A percentile compares a stretch with the other conserved stretches of the same genome.
Conservation (phyloP, 1,140 invertebrate genomes). For the Paralvinella palmiformis region DNA sequence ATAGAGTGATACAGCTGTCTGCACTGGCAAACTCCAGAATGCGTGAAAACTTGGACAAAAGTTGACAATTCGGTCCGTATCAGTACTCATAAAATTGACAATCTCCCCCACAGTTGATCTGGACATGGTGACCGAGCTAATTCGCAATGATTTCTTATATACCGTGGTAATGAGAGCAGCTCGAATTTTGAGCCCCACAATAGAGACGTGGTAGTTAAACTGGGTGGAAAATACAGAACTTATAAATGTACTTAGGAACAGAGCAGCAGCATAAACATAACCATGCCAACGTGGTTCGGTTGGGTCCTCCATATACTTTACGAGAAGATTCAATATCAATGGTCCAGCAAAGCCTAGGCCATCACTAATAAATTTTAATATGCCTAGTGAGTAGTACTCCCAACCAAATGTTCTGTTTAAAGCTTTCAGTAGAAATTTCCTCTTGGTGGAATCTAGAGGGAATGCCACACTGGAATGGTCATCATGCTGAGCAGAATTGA, state of each 20-base stretch:
- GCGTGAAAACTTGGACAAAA: conserved; percentile 93
- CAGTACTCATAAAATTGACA: conserved; percentile 94
- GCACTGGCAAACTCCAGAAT: conserved; percentile 92
- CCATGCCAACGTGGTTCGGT: conserved; percentile 61
- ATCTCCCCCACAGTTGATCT: conserved; percentile 76
- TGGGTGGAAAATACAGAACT: conserved; percentile 75
- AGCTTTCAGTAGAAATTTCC: conserved; percentile 59
- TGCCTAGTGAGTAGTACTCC: conserved; percentile 82
- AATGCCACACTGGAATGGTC: too few species aligned
- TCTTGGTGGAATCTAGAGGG: neutral
- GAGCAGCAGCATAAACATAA: conserved; percentile 71
- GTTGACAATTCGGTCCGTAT: conserved; percentile 90
- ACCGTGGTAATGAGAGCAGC: conserved; percentile 75
- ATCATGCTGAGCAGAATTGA: too few species aligned
- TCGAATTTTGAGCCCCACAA: conserved; percentile 81
- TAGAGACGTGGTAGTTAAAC: conserved; percentile 80
- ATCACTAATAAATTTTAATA: conserved; percentile 80
- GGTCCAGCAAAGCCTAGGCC: conserved; percentile 79
- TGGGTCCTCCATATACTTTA: conserved; percentile 73
- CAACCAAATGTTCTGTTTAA: conserved; percentile 77
- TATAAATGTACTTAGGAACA: conserved; percentile 54
- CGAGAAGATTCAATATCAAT: conserved; percentile 74
- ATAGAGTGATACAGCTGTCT: conserved; percentile 51
- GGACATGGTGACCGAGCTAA: conserved; percentile 29
- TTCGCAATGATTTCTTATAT: conserved; percentile 69